Percentiles rank a stretch among this genome's conserved stretches.
phyloP scores from a whole-genome alignment of 2,113 vertebrate species.

The Oryzias celebensis region DNA sequence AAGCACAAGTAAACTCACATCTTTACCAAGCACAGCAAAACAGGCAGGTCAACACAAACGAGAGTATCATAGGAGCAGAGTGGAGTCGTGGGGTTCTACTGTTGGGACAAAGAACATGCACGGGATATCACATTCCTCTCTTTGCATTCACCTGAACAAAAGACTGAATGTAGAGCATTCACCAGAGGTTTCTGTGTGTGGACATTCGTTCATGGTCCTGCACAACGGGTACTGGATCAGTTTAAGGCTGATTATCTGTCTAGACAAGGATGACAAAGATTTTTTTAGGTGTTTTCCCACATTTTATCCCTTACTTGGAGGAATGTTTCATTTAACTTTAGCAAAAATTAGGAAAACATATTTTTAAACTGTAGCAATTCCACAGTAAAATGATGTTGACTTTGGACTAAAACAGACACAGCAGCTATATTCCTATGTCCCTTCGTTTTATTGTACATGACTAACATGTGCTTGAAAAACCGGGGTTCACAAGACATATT shows the following conservation, averaged over 20 bases:
- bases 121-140: slow-evolving; percentile 73
- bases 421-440: too few relatives aligned
- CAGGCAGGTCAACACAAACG: slow-evolving; percentile 59
- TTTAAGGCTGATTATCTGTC: slow-evolving; percentile 19
- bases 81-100: slow-evolving; percentile 62
- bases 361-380: too few relatives aligned
- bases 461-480: too few relatives aligned
- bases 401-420: too few relatives aligned
- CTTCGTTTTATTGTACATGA: too few relatives aligned
- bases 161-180: slow-evolving; percentile 69
- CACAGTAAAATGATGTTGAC: too few relatives aligned
- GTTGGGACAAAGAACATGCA: slow-evolving; percentile 76
- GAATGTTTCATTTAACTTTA: not conserved
- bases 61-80: slow-evolving; percentile 52
- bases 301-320: not conserved
- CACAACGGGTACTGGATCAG: slow-evolving; percentile 33
- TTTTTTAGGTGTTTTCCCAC: not conserved
- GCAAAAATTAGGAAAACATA: too few relatives aligned
- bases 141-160: slow-evolving; percentile 70
- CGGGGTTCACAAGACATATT: too few relatives aligned
- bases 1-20: slow-evolving; percentile 34
- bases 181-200: slow-evolving; percentile 29
- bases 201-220: slow-evolving; percentile 28
- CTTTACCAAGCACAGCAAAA: slow-evolving; percentile 39
- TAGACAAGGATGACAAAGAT: slow-evolving; percentile 3